phyloP scores from a whole-genome alignment of 2,113 vertebrate genomes.

The Hymenochirus boettgeri region DNA sequence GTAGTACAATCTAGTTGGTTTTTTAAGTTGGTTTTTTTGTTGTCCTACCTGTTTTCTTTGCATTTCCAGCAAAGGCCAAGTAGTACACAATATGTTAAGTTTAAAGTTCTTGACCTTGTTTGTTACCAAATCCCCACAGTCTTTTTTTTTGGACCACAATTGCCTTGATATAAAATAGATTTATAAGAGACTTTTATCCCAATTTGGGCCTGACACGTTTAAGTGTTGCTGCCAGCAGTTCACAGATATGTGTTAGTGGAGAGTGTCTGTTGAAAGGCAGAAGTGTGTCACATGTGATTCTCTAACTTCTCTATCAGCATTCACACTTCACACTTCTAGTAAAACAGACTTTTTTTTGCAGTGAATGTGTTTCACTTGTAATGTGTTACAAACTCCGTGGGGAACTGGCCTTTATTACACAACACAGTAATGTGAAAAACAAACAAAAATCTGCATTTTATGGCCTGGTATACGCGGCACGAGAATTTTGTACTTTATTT shows the following conservation, averaged over 20 bases:
- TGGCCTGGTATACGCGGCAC: too few relatives aligned
- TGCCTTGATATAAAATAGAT: conserved; percentile 21
- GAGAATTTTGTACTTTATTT: too few relatives aligned
- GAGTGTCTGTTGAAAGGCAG: conserved; percentile 28
- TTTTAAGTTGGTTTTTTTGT: too few relatives aligned
- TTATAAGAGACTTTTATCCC: background rate
- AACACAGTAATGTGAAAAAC: too few relatives aligned
- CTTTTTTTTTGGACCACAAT: conserved; percentile 1
- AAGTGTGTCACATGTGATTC: conserved; percentile 25
- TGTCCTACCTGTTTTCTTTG: background rate
- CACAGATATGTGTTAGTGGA: conserved; percentile 1
- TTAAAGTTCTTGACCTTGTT: conserved; percentile 5
- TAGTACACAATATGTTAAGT: background rate
- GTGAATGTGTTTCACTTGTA: background rate
- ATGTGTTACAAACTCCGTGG: too few relatives aligned
- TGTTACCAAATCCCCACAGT: background rate
- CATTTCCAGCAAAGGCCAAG: background rate
- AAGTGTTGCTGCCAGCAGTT: conserved; percentile 13
- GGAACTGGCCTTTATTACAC: too few relatives aligned
- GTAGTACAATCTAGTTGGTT: too few relatives aligned
- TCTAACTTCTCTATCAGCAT: background rate
- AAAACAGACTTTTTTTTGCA: background rate
- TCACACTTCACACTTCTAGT: background rate
- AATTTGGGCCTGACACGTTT: conserved; percentile 12
- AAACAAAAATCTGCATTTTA: too few relatives aligned